Percentiles rank a stretch among this genome's conserved stretches.
phyloP scores from a whole-genome alignment of 2,888 invertebrate species.

The Physocephala rufipes region DNA sequence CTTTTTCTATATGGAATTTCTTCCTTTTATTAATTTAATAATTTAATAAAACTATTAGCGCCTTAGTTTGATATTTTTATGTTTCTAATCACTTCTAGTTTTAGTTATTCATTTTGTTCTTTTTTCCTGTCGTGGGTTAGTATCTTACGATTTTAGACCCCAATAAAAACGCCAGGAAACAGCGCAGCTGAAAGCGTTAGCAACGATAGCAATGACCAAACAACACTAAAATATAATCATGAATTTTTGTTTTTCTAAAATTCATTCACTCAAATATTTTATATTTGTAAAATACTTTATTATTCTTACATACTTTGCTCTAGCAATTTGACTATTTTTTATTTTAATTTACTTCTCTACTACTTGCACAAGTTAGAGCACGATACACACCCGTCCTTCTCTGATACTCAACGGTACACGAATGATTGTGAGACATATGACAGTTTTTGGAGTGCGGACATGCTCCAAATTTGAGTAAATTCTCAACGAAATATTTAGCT shows the following conservation, averaged over 20 bases:
- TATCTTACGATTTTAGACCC: slow-evolving; percentile 28
- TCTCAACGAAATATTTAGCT: slow-evolving; percentile 1
- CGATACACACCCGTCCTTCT: slow-evolving; percentile 32
- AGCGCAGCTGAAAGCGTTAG: slow-evolving; percentile 1
- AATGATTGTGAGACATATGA: slow-evolving; percentile 26
- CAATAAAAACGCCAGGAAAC: slow-evolving; percentile 20
- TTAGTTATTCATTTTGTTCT: background rate
- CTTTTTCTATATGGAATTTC: background rate
- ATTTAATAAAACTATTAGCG: background rate
- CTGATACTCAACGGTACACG: slow-evolving; percentile 30
- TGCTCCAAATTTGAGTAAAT: slow-evolving; percentile 20
- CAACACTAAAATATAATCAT: slow-evolving; percentile 1
- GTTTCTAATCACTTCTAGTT: background rate
- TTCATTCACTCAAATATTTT: background rate
- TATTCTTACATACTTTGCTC: background rate
- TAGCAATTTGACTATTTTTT: slow-evolving; percentile 6
- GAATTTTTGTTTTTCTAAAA: background rate
- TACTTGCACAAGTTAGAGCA: slow-evolving; percentile 28
- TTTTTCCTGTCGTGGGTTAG: slow-evolving; percentile 16
- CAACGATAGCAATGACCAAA: slow-evolving; percentile 7
- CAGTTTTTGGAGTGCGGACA: slow-evolving; percentile 23
- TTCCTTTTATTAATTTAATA: background rate
- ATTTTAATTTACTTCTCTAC: slow-evolving; percentile 15
- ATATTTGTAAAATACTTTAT: background rate
- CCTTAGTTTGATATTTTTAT: background rate